Base-by-base conservation (phyloP, 2,888 invertebrate genomes). In the Zelleria hepariella region DNA sequence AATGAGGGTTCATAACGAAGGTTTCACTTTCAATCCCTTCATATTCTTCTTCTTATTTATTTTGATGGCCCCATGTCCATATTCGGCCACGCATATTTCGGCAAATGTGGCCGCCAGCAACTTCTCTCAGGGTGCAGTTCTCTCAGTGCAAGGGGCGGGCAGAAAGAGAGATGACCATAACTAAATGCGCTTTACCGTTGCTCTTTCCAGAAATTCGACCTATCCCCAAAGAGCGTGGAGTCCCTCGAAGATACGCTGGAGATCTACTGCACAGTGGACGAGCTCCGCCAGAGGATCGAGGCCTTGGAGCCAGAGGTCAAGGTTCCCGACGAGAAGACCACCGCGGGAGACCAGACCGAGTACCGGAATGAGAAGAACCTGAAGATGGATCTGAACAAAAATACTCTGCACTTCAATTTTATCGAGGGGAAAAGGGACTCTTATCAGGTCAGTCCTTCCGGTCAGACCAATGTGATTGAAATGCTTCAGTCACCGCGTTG, bases 241-340 rank as follows among this genome's bases (percentile, higher is more conserved):
- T 83, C 90, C 61, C 75, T 91, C 61, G 91, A 91, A 71, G 91
- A 91, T 62, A 88, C 90, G 26, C 77, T 92, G 66, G 91, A 92
- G 69, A 91, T 93, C 62, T 93, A 93, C 75, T 93, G 92, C 77
- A 91, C 93, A 0, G 93, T 92, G 53, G 92, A 92, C 68, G 92
- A 93, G 70, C 74, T 93, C 42, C 77, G 91, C 59, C 90, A 91
- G 65, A 83, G 90, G 65, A 91, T 91, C 62, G 82, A 81, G 49
- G 85, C 74, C 1, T 64, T 89, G 65, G 84, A 86, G 63, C 86
- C 88, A 0, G 86, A 86, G 59, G 79, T 86, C 15, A 75, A 80
- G 62, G 64, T 75, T 21, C 65, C 70, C 3, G 78, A 76, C 60
- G 77, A 75, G 60, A 49, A 51, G 20, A 53, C 10, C 47, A 2